A percentile compares a stretch with the other conserved stretches of the same genome.
Conservation (phyloP, 2,113 vertebrate genomes). For the Hystrix cristata region DNA sequence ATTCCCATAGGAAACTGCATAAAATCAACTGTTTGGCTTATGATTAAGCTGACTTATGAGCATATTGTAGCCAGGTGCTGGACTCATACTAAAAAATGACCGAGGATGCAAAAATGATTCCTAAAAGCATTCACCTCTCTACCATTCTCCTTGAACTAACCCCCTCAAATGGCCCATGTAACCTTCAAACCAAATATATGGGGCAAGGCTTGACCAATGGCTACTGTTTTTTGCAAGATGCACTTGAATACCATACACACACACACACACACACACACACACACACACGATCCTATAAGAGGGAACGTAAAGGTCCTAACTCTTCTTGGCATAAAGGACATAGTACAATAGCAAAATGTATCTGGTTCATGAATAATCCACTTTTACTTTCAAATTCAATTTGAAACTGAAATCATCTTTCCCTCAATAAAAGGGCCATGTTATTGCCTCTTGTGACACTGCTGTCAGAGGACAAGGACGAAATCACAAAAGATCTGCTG, state of each 20-base stretch:
- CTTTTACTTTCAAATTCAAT: neutral
- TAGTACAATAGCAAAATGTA: neutral
- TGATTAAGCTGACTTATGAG: neutral
- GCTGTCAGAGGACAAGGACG: neutral
- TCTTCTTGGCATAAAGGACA: neutral
- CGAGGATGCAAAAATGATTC: neutral
- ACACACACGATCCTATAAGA: neutral
- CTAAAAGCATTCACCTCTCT: neutral
- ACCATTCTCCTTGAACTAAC: neutral
- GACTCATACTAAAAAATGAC: neutral
- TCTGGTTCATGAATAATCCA: neutral
- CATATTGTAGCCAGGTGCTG: neutral
- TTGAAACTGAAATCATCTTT: conserved; percentile 1
- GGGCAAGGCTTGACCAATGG: neutral
- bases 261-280: neutral
- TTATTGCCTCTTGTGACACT: neutral
- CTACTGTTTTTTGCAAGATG: neutral
- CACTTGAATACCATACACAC: neutral
- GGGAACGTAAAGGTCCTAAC: neutral
- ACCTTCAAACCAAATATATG: neutral
- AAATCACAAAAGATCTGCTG: neutral
- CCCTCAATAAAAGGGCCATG: neutral
- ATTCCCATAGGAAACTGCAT: neutral
- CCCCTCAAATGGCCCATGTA: neutral
- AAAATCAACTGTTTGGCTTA: neutral